A percentile compares a stretch with the other conserved stretches of the same genome.
Evolutionary conservation across 1,140 invertebrate genomes (phyloP).

Genomic region (Pinna nobilis): DNA sequence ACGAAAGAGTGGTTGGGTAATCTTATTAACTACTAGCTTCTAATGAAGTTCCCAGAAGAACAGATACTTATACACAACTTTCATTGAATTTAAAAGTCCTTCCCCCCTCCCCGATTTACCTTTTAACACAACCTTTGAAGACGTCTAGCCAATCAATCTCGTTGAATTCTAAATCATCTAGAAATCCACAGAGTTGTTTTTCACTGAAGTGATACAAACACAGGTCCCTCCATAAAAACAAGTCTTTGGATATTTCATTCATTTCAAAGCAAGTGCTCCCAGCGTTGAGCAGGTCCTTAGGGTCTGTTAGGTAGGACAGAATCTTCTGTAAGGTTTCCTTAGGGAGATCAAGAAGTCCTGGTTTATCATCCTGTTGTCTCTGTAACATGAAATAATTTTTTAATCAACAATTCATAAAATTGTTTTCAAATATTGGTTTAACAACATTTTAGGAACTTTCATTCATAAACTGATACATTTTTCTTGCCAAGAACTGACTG

Average conservation of each 20-base stretch:
- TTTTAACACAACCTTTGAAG: not conserved
- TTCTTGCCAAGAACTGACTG: no score
- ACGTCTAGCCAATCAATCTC: not conserved
- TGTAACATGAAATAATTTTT: not conserved
- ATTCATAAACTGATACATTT: no score
- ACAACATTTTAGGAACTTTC: no score
- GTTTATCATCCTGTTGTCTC: not conserved
- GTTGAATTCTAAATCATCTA: not conserved
- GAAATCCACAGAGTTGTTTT: not conserved
- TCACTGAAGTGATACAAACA: not conserved
- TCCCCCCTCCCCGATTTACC: no score
- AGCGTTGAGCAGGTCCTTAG: not conserved
- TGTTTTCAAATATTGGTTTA: no score
- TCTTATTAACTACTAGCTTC: no score
- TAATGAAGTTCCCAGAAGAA: no score
- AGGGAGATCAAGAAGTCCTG: not conserved
- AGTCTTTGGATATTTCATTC: not conserved
- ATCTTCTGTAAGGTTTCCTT: not conserved
- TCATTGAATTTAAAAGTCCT: no score
- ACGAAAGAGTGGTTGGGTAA: no score
- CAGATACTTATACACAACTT: no score
- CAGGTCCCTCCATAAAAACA: not conserved
- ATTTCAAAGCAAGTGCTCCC: not conserved
- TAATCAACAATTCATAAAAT: no score
- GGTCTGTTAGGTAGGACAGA: not conserved